These are phyloP conservation scores for Drosophila mimica DNA, from an alignment of 2,888 invertebrate genomes.

Conservation along the genomic window DNA sequence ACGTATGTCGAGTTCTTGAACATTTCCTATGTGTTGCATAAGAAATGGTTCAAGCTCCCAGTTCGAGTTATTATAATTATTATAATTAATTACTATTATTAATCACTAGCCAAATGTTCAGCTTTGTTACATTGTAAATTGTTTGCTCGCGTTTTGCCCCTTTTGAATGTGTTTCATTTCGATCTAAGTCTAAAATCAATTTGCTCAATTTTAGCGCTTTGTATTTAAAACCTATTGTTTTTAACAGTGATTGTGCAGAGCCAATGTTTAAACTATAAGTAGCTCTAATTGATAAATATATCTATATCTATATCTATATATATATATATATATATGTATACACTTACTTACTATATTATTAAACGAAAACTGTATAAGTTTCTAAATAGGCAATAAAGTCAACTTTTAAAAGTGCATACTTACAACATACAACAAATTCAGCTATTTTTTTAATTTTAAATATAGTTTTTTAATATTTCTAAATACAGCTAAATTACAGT, in stretches of 20 bases:
- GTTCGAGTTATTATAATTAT: conserved; percentile 36
- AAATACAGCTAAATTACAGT: background rate
- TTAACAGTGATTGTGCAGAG: conserved; percentile 50
- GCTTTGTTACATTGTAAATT: conserved; percentile 54
- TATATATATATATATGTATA: conserved; percentile 48
- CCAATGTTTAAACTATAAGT: conserved; percentile 74
- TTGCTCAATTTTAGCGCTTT: conserved; percentile 76
- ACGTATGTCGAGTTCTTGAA: conserved; percentile 20
- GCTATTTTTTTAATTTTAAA: background rate
- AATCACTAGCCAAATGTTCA: conserved; percentile 27
- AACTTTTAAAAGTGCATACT: conserved; percentile 40
- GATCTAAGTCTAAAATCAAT: conserved; percentile 52
- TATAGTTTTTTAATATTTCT: background rate
- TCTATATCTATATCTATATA: conserved; percentile 38
- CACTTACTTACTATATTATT: conserved; percentile 22
- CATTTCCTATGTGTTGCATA: conserved; percentile 8
- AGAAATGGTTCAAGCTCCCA: conserved; percentile 27
- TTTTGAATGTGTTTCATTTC: conserved; percentile 24
- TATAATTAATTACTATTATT: conserved; percentile 16
- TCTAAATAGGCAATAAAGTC: conserved; percentile 52
- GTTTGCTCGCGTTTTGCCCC: conserved; percentile 39
- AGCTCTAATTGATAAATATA: conserved; percentile 64
- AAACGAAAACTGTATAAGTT: conserved; percentile 52
- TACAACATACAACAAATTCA: conserved; percentile 8
- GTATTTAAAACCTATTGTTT: conserved; percentile 55